phyloP scores from a whole-genome alignment of 2,113 vertebrate species.

The Crotophaga sulcirostris region DNA sequence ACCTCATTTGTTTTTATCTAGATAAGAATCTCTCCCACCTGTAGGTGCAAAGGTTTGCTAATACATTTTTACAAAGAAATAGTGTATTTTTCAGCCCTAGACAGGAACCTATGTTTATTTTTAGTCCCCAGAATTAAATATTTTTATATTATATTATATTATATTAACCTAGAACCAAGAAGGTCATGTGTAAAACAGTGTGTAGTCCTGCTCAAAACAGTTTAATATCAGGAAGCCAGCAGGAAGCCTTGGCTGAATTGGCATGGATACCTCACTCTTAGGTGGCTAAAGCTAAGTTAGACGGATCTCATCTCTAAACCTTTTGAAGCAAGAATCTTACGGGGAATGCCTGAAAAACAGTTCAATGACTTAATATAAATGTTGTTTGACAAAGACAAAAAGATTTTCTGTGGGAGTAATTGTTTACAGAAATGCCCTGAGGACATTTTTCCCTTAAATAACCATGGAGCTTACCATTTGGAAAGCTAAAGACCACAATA shows the following conservation, averaged over 20 bases:
- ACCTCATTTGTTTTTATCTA: neutral
- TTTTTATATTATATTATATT: too few relatives aligned
- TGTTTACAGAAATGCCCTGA: neutral
- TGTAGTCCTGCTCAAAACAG: neutral
- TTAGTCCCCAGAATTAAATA: neutral
- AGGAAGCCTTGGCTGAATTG: neutral
- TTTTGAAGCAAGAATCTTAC: neutral
- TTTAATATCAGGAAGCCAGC: neutral
- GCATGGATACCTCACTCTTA: neutral
- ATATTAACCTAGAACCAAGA: neutral
- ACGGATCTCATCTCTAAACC: neutral
- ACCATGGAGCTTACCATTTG: too few relatives aligned
- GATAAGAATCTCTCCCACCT: neutral
- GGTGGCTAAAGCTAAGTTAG: neutral
- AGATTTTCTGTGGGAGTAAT: neutral
- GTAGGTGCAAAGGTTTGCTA: neutral
- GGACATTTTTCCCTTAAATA: neutral
- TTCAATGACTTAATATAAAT: neutral
- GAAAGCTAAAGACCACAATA: neutral
- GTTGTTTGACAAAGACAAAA: neutral
- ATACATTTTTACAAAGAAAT: neutral
- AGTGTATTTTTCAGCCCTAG: neutral
- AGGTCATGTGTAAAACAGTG: fast-evolving
- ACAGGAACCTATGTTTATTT: neutral
- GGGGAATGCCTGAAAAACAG: neutral